phyloP scores from a whole-genome alignment of 2,797 vertebrate genomes.

The Myotis planiceps region DNA sequence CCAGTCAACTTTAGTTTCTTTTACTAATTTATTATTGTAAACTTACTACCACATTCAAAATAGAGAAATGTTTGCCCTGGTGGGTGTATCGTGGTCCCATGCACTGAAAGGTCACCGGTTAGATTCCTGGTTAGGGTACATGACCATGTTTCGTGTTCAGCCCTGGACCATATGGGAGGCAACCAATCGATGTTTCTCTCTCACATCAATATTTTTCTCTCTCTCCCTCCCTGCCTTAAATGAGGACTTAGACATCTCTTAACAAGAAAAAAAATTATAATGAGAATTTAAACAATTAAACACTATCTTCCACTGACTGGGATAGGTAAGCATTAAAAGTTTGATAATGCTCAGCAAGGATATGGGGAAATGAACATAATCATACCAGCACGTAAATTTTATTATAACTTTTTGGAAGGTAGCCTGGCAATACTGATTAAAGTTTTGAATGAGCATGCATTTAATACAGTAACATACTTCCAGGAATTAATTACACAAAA shows the following conservation, averaged over 20 bases:
- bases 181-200: not conserved
- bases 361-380: not conserved
- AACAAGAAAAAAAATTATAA: not conserved
- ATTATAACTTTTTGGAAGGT: not conserved
- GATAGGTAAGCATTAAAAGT: not conserved
- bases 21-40: not conserved
- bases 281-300: slow-evolving; percentile 25
- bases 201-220: not conserved
- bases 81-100: not conserved
- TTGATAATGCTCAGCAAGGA: not conserved
- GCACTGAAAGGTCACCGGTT: not conserved
- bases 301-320: not conserved
- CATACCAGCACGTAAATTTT: not conserved
- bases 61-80: not conserved
- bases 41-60: not conserved
- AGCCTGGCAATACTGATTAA: not conserved
- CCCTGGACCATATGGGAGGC: not conserved
- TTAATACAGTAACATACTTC: not conserved
- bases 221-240: not conserved
- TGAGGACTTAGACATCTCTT: not conserved
- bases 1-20: not conserved
- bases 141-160: not conserved
- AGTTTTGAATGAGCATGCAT: not conserved
- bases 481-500: slow-evolving; percentile 41
- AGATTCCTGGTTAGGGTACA: not conserved